Conservation (phyloP, 1,140 invertebrate species). For the Rhopalosiphum padi region DNA sequence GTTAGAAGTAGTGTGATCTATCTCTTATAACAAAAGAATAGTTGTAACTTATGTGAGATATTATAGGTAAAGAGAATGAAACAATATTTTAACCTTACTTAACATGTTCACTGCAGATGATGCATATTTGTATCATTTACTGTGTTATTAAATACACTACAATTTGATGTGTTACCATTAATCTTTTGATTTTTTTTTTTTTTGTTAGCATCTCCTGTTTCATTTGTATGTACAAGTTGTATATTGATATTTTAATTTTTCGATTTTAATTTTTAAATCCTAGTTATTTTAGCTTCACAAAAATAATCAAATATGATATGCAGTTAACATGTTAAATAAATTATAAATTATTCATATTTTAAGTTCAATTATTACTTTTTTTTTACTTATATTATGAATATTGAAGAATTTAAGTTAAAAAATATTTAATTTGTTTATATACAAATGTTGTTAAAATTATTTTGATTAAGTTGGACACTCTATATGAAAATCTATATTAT, state of each 20-base stretch:
- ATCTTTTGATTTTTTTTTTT: too few relatives aligned
- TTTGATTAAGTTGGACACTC: not conserved
- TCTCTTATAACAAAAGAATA: not conserved
- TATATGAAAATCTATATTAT: not conserved
- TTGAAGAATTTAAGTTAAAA: not conserved
- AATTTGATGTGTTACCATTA: too few relatives aligned
- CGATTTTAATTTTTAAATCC: too few relatives aligned
- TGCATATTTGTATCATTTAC: too few relatives aligned
- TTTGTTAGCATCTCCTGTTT: too few relatives aligned
- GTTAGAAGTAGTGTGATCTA: not conserved
- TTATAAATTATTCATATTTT: not conserved
- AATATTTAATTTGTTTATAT: not conserved
- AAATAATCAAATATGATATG: too few relatives aligned
- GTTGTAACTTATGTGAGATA: not conserved
- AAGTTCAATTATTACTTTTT: not conserved
- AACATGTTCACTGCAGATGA: not conserved
- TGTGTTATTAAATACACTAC: too few relatives aligned
- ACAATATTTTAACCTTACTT: not conserved
- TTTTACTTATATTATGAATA: too few relatives aligned
- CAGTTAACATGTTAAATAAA: too few relatives aligned
- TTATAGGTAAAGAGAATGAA: not conserved
- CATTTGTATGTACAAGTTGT: too few relatives aligned
- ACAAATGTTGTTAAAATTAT: not conserved
- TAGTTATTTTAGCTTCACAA: too few relatives aligned
- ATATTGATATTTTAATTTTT: too few relatives aligned